Conservation (phyloP, 2,888 invertebrate species). For the Rhaphigaster nebulosa region DNA sequence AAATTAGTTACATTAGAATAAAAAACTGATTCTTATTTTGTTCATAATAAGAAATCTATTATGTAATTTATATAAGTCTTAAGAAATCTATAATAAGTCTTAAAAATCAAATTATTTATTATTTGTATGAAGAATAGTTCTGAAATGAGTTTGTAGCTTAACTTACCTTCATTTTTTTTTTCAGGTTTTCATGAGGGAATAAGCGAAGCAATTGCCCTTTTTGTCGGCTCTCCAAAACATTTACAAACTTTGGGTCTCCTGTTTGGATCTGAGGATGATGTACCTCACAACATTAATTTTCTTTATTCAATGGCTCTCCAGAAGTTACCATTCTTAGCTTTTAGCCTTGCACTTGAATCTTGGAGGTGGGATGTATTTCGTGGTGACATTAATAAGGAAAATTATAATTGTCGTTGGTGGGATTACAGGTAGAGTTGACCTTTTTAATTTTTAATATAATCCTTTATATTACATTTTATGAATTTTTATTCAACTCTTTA, state of each 20-base stretch:
- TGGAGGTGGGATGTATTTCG: conserved; percentile 91
- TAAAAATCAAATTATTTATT: not conserved
- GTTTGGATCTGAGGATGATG: conserved; percentile 84
- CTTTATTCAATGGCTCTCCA: conserved; percentile 88
- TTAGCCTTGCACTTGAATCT: conserved; percentile 84
- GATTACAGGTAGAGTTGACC: conserved; percentile 75
- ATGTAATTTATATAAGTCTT: not conserved
- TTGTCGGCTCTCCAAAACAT: conserved; percentile 87
- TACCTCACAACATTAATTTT: conserved; percentile 87
- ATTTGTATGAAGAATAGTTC: not conserved
- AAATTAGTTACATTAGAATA: not conserved
- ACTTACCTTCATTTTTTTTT: conserved; percentile 62
- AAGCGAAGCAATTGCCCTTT: conserved; percentile 89
- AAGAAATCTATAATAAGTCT: not conserved
- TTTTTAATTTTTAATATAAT: too few relatives aligned
- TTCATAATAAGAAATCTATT: not conserved
- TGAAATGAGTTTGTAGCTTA: conserved; percentile 41
- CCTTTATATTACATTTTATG: too few relatives aligned
- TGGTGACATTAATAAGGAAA: conserved; percentile 79
- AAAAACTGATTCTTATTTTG: not conserved
- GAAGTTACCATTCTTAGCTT: conserved; percentile 87
- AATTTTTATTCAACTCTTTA: too few relatives aligned
- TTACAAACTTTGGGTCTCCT: conserved; percentile 86
- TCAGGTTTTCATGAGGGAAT: conserved; percentile 93
- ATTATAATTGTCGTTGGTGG: conserved; percentile 92